phyloP scores from a whole-genome alignment of 1,140 invertebrate species.

The Adelges cooleyi region DNA sequence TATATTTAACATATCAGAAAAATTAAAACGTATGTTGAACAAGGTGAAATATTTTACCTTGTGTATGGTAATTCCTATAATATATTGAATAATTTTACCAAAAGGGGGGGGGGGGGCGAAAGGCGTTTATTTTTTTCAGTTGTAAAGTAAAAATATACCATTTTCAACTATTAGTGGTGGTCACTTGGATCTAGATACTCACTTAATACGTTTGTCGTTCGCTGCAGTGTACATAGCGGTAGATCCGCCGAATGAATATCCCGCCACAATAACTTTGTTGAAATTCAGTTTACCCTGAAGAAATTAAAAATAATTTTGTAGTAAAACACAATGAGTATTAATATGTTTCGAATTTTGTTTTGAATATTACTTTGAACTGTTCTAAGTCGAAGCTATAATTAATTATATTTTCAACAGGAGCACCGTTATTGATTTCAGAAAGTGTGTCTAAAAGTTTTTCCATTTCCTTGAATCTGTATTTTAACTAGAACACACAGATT shows the following conservation, averaged over 20 bases:
- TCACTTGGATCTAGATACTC: no score
- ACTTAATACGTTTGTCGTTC: constrained; percentile 46
- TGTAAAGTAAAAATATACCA: no score
- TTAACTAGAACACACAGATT: no score
- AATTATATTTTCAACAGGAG: constrained; percentile 43
- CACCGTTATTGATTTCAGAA: constrained; percentile 44
- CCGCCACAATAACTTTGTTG: constrained; percentile 41
- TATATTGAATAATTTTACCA: no score
- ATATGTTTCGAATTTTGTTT: background rate
- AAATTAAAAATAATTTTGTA: background rate
- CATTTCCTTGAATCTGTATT: constrained; percentile 43
- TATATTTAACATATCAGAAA: no score
- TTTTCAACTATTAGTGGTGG: no score
- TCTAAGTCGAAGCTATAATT: constrained; percentile 38
- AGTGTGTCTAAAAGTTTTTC: constrained; percentile 44
- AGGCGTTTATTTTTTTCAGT: no score
- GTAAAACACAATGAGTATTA: background rate
- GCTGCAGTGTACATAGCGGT: constrained; percentile 46
- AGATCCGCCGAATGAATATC: constrained; percentile 58
- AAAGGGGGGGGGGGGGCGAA: no score
- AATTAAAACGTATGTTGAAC: no score
- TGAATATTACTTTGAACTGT: constrained; percentile 33
- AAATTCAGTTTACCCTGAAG: constrained; percentile 46
- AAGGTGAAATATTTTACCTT: no score
- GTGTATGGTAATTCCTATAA: no score